These are phyloP conservation scores for Piezodorus guildinii DNA, from an alignment of 1,140 invertebrate genomes.

Conservation along the genomic window DNA sequence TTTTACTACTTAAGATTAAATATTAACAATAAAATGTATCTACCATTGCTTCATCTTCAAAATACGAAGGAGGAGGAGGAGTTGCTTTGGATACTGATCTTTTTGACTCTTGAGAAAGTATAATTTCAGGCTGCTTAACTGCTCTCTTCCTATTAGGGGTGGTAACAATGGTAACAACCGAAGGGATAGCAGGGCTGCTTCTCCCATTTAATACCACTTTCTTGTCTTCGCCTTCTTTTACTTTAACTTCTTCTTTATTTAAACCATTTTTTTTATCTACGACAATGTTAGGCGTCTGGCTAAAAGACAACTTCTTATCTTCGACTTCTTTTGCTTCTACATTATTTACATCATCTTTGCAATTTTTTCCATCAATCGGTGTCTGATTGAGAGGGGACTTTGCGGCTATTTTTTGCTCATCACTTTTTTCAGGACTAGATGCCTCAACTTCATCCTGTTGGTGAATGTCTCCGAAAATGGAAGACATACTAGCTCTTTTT, in stretches of 20 bases:
- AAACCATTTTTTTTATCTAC: neutral
- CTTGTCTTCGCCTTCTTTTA: neutral
- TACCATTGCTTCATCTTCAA: neutral
- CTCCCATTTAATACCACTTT: neutral
- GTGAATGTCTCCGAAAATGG: neutral
- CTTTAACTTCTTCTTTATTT: neutral
- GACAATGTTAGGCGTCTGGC: neutral
- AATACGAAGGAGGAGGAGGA: constrained; percentile 1
- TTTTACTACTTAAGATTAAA: neutral
- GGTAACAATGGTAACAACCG: neutral
- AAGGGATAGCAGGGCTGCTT: neutral
- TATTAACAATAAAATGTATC: neutral
- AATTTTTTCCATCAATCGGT: neutral
- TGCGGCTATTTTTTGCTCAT: neutral
- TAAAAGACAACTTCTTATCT: neutral
- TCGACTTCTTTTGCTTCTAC: neutral
- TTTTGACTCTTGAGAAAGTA: neutral
- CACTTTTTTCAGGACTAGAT: neutral
- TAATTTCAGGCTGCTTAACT: neutral
- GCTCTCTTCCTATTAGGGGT: neutral
- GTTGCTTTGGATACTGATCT: neutral
- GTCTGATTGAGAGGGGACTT: neutral
- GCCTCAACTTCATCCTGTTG: neutral
- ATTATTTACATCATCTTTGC: neutral
- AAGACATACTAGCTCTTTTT: neutral